These are phyloP conservation scores for Palloptera scutellata DNA, from an alignment of 2,888 invertebrate genomes.

Conservation along the genomic window DNA sequence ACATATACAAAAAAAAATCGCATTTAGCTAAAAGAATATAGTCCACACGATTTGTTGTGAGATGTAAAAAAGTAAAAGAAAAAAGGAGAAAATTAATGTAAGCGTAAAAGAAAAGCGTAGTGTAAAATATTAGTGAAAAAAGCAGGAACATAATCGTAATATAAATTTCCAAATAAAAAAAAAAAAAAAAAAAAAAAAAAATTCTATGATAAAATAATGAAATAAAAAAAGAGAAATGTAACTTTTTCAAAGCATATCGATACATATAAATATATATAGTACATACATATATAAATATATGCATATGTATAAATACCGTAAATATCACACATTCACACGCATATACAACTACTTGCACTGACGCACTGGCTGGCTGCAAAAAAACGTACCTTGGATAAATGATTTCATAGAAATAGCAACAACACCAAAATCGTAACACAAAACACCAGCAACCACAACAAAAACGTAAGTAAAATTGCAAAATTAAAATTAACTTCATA, in stretches of 20 bases:
- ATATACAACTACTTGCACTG: slow-evolving; percentile 4
- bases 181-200: too few relatives aligned
- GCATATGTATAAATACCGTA: slow-evolving; percentile 22
- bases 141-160: too few relatives aligned
- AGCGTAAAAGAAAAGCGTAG: too few relatives aligned
- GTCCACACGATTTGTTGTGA: too few relatives aligned
- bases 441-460: slow-evolving; percentile 35
- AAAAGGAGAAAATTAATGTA: too few relatives aligned
- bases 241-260: background rate
- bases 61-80: too few relatives aligned
- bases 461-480: slow-evolving; percentile 35
- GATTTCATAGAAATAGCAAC: slow-evolving; percentile 23
- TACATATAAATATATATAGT: background rate
- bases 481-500: slow-evolving; percentile 21
- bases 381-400: slow-evolving; percentile 23
- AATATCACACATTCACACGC: slow-evolving; percentile 20
- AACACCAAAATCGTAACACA: slow-evolving; percentile 17
- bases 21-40: too few relatives aligned
- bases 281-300: slow-evolving; percentile 1
- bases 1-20: too few relatives aligned
- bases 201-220: too few relatives aligned
- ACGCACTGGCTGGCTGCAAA: slow-evolving; percentile 23
- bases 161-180: too few relatives aligned
- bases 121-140: too few relatives aligned
- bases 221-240: too few relatives aligned